These are phyloP conservation scores for Orbicella faveolata DNA, from an alignment of 64 coral and sea anemone genomes.

Conservation along the genomic window DNA sequence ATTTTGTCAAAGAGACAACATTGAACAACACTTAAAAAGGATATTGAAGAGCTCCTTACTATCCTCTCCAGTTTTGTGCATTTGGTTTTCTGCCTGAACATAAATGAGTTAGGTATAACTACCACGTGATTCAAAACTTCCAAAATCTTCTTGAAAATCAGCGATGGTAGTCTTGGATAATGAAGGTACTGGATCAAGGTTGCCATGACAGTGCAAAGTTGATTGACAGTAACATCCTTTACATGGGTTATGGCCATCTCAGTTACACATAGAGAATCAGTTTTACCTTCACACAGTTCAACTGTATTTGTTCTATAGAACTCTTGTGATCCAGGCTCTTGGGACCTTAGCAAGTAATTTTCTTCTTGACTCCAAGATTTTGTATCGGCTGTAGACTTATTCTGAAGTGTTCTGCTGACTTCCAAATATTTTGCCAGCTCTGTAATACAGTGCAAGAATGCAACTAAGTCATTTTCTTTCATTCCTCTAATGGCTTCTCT, in stretches of 20 bases:
- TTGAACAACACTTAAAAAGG: constrained; percentile 55
- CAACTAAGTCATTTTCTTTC: constrained; percentile 2
- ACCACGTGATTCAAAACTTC: constrained; percentile 25
- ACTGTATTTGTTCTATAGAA: background rate
- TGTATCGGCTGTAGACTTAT: background rate
- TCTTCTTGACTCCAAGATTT: background rate
- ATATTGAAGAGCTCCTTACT: constrained; percentile 14
- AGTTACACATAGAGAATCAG: background rate
- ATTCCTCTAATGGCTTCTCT: constrained; percentile 2
- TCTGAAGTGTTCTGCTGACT: background rate
- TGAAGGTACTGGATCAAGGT: constrained; percentile 57
- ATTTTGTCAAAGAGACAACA: constrained; percentile 58
- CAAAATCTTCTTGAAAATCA: constrained; percentile 63
- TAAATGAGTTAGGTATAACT: background rate
- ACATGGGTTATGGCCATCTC: background rate
- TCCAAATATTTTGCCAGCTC: background rate
- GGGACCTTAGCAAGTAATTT: background rate
- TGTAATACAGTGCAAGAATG: background rate
- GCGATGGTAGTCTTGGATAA: constrained; percentile 29
- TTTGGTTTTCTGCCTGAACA: constrained; percentile 1
- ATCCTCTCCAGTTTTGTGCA: background rate
- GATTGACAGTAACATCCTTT: background rate
- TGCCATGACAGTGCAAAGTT: constrained; percentile 21
- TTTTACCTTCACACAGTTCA: background rate
- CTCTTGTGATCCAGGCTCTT: background rate